These are phyloP conservation scores for Megaustenia siamemsis DNA, from an alignment of 2,888 invertebrate genomes.

Conservation along the genomic window DNA sequence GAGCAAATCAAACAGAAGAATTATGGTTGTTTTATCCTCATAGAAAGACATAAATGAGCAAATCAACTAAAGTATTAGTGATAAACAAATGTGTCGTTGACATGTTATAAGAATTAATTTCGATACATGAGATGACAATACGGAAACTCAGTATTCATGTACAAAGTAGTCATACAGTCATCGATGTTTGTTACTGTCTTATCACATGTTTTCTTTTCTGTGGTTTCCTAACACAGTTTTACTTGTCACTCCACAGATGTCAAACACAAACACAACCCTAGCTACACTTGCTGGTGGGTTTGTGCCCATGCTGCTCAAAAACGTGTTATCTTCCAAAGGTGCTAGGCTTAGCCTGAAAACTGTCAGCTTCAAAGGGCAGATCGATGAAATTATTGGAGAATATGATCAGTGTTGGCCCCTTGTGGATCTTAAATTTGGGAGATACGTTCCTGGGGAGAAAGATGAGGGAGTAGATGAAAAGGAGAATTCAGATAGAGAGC, in stretches of 20 bases:
- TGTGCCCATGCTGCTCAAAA: slow-evolving; percentile 76
- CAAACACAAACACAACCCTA: slow-evolving; percentile 77
- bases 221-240: neutral
- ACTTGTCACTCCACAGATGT: slow-evolving; percentile 61
- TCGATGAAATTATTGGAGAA: slow-evolving; percentile 74
- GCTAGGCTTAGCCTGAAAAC: slow-evolving; percentile 77
- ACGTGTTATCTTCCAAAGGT: slow-evolving; percentile 75
- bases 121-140: too few relatives aligned
- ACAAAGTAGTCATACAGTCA: too few relatives aligned
- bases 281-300: slow-evolving; percentile 76
- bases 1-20: too few relatives aligned
- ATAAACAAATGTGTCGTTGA: too few relatives aligned
- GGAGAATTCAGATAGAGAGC: slow-evolving; percentile 34
- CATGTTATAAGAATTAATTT: too few relatives aligned
- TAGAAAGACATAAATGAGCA: too few relatives aligned
- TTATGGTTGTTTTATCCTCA: too few relatives aligned
- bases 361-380: slow-evolving; percentile 76
- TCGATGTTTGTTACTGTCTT: too few relatives aligned
- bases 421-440: slow-evolving; percentile 70
- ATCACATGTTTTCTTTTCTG: neutral
- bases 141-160: too few relatives aligned
- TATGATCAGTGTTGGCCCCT: slow-evolving; percentile 78
- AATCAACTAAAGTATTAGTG: too few relatives aligned
- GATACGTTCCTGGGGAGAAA: slow-evolving; percentile 60
- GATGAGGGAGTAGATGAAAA: slow-evolving; percentile 61